Percentiles rank a stretch among this genome's conserved stretches.
Evolutionary conservation across 64 coral and sea anemone genomes (phyloP).

Genomic region (Dendronephthya gigantea): DNA sequence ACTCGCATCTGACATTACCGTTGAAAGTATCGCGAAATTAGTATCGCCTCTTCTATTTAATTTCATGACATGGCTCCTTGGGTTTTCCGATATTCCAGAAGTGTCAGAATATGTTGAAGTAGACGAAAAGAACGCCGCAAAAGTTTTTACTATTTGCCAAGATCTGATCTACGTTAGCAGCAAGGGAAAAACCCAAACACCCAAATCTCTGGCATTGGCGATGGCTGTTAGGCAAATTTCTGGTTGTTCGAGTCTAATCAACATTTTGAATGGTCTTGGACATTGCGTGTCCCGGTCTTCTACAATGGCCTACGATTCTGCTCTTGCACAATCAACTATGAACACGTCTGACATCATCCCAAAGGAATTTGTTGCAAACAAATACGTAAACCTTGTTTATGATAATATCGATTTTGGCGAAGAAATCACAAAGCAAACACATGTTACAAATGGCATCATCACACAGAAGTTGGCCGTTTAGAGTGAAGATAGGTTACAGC

Average conservation of each 20-base stretch:
- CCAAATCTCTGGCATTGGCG: not conserved
- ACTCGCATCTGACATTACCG: not conserved
- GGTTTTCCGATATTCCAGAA: not conserved
- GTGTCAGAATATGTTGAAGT: not conserved
- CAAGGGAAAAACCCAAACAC: not conserved
- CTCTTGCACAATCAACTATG: not conserved
- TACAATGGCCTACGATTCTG: not conserved
- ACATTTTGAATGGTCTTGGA: slow-evolving; percentile 5
- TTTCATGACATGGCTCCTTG: not conserved
- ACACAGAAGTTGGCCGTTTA: not conserved
- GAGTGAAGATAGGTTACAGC: not conserved
- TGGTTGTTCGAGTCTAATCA: not conserved
- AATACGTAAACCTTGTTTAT: not conserved
- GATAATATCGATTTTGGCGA: slow-evolving; percentile 4
- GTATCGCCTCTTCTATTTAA: not conserved
- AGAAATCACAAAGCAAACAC: not conserved
- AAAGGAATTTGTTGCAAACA: not conserved
- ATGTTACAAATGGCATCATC: not conserved
- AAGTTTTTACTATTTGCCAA: slow-evolving; percentile 9
- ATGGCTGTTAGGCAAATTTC: not conserved
- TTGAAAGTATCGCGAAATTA: not conserved
- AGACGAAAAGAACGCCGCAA: not conserved
- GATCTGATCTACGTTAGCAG: not conserved
- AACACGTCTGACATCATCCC: not conserved
- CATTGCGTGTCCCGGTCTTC: slow-evolving; percentile 8